Base-by-base conservation (phyloP, 1,140 invertebrate genomes). In the Tribolium madens region DNA sequence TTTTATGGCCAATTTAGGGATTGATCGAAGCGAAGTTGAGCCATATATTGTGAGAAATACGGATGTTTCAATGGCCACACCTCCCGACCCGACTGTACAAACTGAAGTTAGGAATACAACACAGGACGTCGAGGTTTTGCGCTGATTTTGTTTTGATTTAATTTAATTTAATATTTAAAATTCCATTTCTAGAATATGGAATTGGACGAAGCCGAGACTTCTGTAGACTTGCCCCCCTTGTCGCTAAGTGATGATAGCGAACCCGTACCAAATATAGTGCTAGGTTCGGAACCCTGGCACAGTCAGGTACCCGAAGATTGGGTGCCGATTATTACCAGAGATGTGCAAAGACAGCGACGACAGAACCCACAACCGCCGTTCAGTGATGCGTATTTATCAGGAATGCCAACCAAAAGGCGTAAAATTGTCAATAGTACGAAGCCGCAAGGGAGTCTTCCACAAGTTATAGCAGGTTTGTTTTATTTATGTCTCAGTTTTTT, bases 331-430 rank as follows among this genome's bases (percentile, higher is more conserved):
- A 95, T 96, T 64, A 90, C 91, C 4, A 88, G 91, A 13, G 94
- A 96, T 84, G 86, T 91, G 17, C 88, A 92, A 77, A 87, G 89
- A 47, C 93, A 94, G 80, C 86, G 91, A 79, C 86, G 91, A 76
- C 89, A 86, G 73, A 84, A 80, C 70, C 46, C 82, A 13, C 86
- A 87, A 78, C 71, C 84, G 3, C 90, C 91, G 4, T 92, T 93
- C 78, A 95, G 93, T 78, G 94, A 96, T 86, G 93, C 93, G n/a
- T 96, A 96, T 84, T 86, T 96, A 33, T 91, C 91, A 14, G 92
- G 92, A 5, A 91, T 96, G 89, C 94, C 95, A 7, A 91, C 90
- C 42, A 96, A 96, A 85, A 88, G 94, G 12, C 89, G 94, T 78
- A 94, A 94, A 86, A 86, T 95, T 70, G 90, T 92, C 5, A 86